Base-by-base conservation (phyloP, 2,113 vertebrate genomes). In the Cathartes aura region DNA sequence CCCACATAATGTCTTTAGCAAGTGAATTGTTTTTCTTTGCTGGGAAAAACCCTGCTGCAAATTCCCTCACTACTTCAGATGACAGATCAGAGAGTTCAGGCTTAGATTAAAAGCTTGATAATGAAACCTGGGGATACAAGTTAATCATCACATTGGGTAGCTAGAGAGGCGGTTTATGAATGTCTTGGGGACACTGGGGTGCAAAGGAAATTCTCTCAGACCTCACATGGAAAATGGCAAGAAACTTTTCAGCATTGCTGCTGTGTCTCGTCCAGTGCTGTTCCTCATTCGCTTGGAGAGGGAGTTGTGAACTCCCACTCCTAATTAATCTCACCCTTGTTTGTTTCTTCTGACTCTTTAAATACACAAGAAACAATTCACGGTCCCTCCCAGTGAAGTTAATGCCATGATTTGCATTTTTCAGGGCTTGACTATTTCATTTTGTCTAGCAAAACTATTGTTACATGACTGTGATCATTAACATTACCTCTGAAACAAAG, bases 81-180 rank as follows among this genome's bases (percentile, higher is more conserved):
- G 95, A 38, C 63, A 93, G 92, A 87, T 95, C 91, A 93, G 87
- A 96, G 93, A 60, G 58, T 56, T 87, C 63, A 74, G 67, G 24
- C 82, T 88, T n/a, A 94, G 91, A 96, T 90, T 78, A 92, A 94
- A 95, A 96, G 67, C 76, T 79, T 93, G 95, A 91, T 93, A 95
- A 50, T 53, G 60, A 90, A 95, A 97, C 58, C 58, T 83, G 91
- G 76, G 93, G 58, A 91, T 85, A 73, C 24, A 58, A 85, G 78
- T 72, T 89, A 87, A 85, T 80, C 82, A 68, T 56, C 84, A 45
- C 48, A 29, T 3, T 27, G 9, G 14, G 53, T 48, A 72, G 30
- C 45, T 53, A 87, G 84, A 75, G 74, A 74, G 15, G 13, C 4
- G 1, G 42, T 52, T 79, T 82, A 62, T 80, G 27, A 45, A 43